phyloP scores from a whole-genome alignment of 2,113 vertebrate genomes.

The Neolamprologus falcicula region DNA sequence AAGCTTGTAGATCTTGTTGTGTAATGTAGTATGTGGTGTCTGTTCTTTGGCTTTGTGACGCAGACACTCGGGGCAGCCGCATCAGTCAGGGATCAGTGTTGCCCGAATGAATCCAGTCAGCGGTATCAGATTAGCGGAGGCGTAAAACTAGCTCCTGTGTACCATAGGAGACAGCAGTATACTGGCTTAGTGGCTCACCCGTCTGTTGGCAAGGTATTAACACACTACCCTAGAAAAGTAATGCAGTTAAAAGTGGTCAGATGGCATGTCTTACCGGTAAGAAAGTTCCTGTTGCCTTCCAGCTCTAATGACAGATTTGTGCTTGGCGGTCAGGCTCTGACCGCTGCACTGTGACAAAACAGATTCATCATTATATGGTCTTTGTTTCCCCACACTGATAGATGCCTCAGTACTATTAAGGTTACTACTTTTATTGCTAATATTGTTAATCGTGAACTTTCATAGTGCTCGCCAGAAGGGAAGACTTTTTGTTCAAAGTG shows the following conservation, averaged over 20 bases:
- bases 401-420: background rate
- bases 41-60: conserved; percentile 3
- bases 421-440: background rate
- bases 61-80: background rate
- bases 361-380: background rate
- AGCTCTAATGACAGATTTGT: background rate
- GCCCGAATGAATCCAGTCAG: conserved; percentile 20
- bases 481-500: background rate
- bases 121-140: conserved; percentile 36
- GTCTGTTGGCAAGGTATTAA: background rate
- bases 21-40: background rate
- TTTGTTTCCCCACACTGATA: background rate
- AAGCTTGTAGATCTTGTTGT: background rate
- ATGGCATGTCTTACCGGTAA: background rate
- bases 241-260: conserved; percentile 18
- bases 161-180: background rate
- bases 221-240: conserved; percentile 2
- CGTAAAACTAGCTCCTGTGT: background rate
- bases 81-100: conserved; percentile 30
- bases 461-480: background rate
- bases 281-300: background rate
- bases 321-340: background rate
- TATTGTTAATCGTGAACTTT: background rate
- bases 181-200: background rate
- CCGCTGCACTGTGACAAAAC: background rate